Conservation (phyloP, 1,140 invertebrate species). For the Drosophila aff. region DNA sequence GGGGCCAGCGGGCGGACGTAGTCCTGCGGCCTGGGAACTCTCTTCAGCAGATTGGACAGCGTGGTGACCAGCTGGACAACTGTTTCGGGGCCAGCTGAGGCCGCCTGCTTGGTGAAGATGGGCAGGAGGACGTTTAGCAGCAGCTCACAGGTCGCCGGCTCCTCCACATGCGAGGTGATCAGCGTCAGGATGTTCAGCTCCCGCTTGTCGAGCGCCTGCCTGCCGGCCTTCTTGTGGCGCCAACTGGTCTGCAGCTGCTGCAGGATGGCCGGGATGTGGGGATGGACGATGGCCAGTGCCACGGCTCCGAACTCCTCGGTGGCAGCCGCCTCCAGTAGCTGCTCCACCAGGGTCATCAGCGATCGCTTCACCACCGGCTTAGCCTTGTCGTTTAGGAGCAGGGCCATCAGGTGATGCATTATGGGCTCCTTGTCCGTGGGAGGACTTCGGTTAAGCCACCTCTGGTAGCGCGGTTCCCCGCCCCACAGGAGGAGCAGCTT, state of each 20-base stretch:
- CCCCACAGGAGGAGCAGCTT: constrained; percentile 92
- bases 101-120: constrained; percentile 88
- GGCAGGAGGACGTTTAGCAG: constrained; percentile 91
- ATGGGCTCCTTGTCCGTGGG: constrained; percentile 56
- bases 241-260: constrained; percentile 89
- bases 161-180: constrained; percentile 90
- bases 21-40: constrained; percentile 87
- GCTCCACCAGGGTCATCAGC: constrained; percentile 92
- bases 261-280: constrained; percentile 90
- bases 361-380: constrained; percentile 88
- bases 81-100: constrained; percentile 86
- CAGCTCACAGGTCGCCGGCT: constrained; percentile 88
- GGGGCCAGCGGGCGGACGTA: constrained; percentile 89
- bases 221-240: constrained; percentile 79
- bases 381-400: constrained; percentile 89
- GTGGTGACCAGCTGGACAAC: constrained; percentile 89
- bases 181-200: constrained; percentile 93
- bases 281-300: constrained; percentile 85
- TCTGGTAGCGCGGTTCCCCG: constrained; percentile 55
- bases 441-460: constrained; percentile 57
- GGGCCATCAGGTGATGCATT: constrained; percentile 87
- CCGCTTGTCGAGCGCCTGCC: constrained; percentile 86
- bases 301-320: constrained; percentile 52
- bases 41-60: constrained; percentile 90
- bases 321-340: constrained; percentile 88